Percentiles rank a stretch among this genome's conserved stretches.
Conservation (phyloP, 2,113 vertebrate species). For the Rhineura floridana region DNA sequence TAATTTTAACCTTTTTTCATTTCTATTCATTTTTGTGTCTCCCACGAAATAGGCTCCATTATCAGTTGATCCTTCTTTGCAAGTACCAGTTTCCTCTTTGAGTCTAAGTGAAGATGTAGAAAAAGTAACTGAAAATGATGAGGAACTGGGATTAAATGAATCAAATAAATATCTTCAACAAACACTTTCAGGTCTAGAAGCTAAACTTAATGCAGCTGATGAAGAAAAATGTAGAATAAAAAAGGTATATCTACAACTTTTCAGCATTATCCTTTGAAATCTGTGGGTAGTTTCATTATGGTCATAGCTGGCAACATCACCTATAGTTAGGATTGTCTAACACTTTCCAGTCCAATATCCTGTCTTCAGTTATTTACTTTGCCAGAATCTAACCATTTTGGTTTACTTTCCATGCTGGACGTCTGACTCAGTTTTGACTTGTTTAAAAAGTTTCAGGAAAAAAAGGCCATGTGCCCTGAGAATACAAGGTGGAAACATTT, state of each 20-base stretch:
- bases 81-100: slow-evolving; percentile 61
- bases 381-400: not conserved
- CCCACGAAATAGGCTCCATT: slow-evolving; percentile 62
- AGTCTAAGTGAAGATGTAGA: slow-evolving; percentile 48
- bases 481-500: not conserved
- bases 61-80: slow-evolving; percentile 50
- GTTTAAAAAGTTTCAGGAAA: not conserved
- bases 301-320: not conserved
- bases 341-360: not conserved
- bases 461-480: not conserved
- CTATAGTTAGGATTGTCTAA: slow-evolving; percentile 2
- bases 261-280: not conserved
- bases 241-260: slow-evolving; percentile 68
- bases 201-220: slow-evolving; percentile 73
- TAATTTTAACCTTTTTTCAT: slow-evolving; percentile 29
- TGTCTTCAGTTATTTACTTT: slow-evolving; percentile 7
- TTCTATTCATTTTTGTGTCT: slow-evolving; percentile 41
- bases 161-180: slow-evolving; percentile 65
- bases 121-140: slow-evolving; percentile 32
- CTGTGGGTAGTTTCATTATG: not conserved
- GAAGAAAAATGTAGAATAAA: slow-evolving; percentile 79
- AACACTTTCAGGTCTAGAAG: slow-evolving; percentile 71
- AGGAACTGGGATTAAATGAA: slow-evolving; percentile 40
- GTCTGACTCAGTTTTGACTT: not conserved
- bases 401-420: not conserved